Percentiles rank a stretch among this genome's conserved stretches.
These are phyloP conservation scores for Druon quercuslanigerum DNA, from an alignment of 1,140 invertebrate genomes.

Conservation along the genomic window DNA sequence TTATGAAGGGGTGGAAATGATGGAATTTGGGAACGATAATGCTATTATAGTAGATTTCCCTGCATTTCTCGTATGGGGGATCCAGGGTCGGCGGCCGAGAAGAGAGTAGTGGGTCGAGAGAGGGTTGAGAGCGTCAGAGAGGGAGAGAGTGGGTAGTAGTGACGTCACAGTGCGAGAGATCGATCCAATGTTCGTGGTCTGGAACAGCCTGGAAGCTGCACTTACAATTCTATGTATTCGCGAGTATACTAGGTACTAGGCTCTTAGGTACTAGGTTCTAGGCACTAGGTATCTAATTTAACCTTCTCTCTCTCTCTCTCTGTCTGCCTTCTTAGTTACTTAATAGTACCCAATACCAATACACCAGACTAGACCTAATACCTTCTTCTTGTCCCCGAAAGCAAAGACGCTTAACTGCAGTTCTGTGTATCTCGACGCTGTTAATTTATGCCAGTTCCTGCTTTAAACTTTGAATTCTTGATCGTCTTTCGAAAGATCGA, in stretches of 20 bases:
- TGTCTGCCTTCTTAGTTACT: neutral
- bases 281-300: too few species aligned
- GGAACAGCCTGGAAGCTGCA: conserved; percentile 19
- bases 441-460: neutral
- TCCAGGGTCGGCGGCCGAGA: conserved; percentile 12
- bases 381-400: neutral
- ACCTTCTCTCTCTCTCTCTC: too few species aligned
- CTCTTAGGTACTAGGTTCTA: too few species aligned
- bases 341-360: conserved; percentile 6
- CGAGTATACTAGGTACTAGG: conserved; percentile 12
- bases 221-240: conserved; percentile 1
- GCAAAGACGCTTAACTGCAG: neutral
- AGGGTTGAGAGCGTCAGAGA: neutral
- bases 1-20: conserved; percentile 5
- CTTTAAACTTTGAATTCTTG: conserved; percentile 1
- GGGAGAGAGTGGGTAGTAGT: conserved; percentile 6
- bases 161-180: conserved; percentile 29
- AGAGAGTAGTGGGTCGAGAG: neutral
- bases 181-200: conserved; percentile 25
- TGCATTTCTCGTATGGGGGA: conserved; percentile 3
- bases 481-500: neutral
- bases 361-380: too few species aligned
- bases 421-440: neutral
- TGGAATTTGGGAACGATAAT: conserved; percentile 20
- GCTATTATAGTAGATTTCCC: conserved; percentile 1